A percentile compares a stretch with the other conserved stretches of the same genome.
Evolutionary conservation across 2,113 vertebrate genomes (phyloP).

Genomic region (Dicentrarchus labrax): DNA sequence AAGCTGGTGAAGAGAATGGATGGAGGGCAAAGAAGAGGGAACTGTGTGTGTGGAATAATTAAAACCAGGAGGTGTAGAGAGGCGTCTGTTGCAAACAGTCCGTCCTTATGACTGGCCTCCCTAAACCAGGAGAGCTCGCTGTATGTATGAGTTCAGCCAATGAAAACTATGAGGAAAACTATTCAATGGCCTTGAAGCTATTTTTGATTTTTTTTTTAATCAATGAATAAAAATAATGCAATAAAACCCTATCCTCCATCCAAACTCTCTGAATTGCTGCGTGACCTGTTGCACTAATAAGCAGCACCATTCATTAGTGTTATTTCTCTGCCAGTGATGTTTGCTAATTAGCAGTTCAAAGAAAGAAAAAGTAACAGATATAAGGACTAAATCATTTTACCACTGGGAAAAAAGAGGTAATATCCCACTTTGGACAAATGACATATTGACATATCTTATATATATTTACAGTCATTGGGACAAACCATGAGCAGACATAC

Average conservation of each 20-base stretch:
- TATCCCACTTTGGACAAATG: too few species aligned
- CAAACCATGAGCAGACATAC: too few species aligned
- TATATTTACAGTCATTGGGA: too few species aligned
- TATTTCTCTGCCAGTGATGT: background rate
- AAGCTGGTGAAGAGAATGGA: constrained; percentile 43
- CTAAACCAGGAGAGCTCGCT: background rate
- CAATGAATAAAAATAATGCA: background rate
- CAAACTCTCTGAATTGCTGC: too few species aligned
- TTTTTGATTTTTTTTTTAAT: too few species aligned
- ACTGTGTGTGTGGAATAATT: constrained; percentile 42
- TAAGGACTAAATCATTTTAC: too few species aligned
- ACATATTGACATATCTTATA: too few species aligned
- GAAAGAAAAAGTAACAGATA: too few species aligned
- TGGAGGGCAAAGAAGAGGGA: constrained; percentile 44
- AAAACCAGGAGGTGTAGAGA: constrained; percentile 44
- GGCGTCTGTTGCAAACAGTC: constrained; percentile 6
- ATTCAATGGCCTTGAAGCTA: too few species aligned
- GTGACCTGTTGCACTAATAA: too few species aligned
- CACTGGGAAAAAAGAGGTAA: too few species aligned
- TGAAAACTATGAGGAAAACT: background rate
- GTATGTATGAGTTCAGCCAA: background rate
- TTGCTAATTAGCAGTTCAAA: background rate
- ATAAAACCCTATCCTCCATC: background rate
- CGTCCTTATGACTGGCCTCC: background rate
- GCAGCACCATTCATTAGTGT: too few species aligned